A percentile compares a stretch with the other conserved stretches of the same genome.
Evolutionary conservation across 2,113 vertebrate species (phyloP).

Genomic region (Rousettus leschenaultii): DNA sequence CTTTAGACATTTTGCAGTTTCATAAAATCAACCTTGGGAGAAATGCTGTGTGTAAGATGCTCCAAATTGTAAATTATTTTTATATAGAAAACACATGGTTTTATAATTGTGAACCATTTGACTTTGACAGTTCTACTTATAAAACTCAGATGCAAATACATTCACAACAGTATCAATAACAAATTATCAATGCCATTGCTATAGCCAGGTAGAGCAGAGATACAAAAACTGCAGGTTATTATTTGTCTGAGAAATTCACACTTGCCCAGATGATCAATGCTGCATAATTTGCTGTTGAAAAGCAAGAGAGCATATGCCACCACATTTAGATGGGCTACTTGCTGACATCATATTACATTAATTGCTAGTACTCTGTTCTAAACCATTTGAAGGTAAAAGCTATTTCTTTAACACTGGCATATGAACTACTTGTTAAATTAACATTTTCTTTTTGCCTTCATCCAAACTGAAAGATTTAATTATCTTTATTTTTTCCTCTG

Average conservation of each 20-base stretch:
- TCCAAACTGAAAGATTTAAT: not conserved
- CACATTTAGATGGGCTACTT: not conserved
- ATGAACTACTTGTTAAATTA: not conserved
- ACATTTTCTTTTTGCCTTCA: not conserved
- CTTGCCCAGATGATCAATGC: not conserved
- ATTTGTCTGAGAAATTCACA: slow-evolving; percentile 24
- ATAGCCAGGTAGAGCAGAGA: not conserved
- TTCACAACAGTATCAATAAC: not conserved
- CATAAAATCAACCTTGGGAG: not conserved
- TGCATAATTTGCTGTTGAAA: not conserved
- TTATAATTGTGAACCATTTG: not conserved
- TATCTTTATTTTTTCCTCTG: not conserved
- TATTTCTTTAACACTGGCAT: not conserved
- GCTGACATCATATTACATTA: not conserved
- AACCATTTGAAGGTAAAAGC: not conserved
- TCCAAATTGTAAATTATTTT: not conserved
- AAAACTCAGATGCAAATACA: not conserved
- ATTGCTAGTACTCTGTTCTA: not conserved
- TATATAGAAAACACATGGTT: not conserved
- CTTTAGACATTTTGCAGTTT: not conserved
- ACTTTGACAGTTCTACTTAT: not conserved
- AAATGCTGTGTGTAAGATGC: not conserved
- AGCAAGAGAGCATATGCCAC: not conserved
- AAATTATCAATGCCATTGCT: not conserved
- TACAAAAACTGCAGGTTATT: not conserved